Percentiles rank a stretch among this genome's conserved stretches.
These are phyloP conservation scores for Atethmia centrago DNA, from an alignment of 2,888 invertebrate species.

Conservation along the genomic window DNA sequence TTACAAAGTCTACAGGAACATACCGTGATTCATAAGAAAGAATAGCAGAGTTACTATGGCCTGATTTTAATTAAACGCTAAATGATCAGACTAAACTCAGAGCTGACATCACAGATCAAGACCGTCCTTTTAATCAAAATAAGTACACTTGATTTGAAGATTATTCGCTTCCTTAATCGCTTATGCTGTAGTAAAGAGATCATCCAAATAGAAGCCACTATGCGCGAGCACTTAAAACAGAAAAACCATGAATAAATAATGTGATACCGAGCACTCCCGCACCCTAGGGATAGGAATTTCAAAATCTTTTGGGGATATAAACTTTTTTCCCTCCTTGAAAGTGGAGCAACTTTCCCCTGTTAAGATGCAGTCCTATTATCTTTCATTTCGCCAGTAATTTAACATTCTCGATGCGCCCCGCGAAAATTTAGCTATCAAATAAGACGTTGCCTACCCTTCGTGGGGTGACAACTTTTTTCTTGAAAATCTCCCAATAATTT, in stretches of 20 bases:
- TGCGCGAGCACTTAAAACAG: slow-evolving; percentile 69
- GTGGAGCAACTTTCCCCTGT: slow-evolving; percentile 81
- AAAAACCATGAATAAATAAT: slow-evolving; percentile 88
- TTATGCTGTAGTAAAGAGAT: slow-evolving; percentile 65
- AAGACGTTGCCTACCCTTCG: slow-evolving; percentile 83
- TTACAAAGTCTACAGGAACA: not conserved
- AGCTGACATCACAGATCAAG: not conserved
- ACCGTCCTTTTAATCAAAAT: slow-evolving; percentile 31
- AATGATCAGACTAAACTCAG: not conserved
- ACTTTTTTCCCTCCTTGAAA: slow-evolving; percentile 82
- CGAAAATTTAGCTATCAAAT: slow-evolving; percentile 89
- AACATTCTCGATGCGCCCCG: slow-evolving; percentile 87
- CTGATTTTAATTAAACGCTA: too few relatives aligned
- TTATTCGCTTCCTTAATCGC: slow-evolving; percentile 65
- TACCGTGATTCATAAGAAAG: not conserved
- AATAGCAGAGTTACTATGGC: too few relatives aligned
- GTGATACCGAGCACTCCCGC: slow-evolving; percentile 74
- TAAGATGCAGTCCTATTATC: slow-evolving; percentile 88
- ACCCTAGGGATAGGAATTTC: slow-evolving; percentile 81
- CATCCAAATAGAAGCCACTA: slow-evolving; percentile 72
- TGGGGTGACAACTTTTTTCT: slow-evolving; percentile 88
- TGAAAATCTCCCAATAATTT: slow-evolving; percentile 89
- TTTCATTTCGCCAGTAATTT: slow-evolving; percentile 90
- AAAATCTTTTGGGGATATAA: slow-evolving; percentile 86
- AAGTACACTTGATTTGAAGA: slow-evolving; percentile 24